Percentiles rank a stretch among this genome's conserved stretches.
Evolutionary conservation across 2,797 vertebrate species (phyloP).

Genomic region (Sebastiscus tertius): DNA sequence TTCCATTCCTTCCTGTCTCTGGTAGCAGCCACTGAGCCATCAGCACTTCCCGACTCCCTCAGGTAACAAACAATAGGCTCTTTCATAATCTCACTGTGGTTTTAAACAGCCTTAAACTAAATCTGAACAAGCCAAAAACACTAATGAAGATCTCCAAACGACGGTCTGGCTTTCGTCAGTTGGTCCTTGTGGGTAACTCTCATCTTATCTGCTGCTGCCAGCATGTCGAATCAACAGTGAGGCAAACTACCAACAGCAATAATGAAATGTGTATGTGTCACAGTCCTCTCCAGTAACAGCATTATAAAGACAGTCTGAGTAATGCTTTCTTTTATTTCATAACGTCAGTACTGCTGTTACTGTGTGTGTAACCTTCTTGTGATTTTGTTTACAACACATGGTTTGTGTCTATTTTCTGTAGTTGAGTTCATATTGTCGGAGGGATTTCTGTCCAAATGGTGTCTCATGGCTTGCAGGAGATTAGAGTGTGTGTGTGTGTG

Average conservation of each 20-base stretch:
- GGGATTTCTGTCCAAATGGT: not conserved
- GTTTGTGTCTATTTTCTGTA: not conserved
- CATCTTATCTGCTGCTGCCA: not conserved
- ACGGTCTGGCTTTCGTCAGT: not conserved
- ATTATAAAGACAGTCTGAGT: not conserved
- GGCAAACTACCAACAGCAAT: not conserved
- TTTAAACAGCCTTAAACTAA: not conserved
- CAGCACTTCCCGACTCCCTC: slow-evolving; percentile 86
- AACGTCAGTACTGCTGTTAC: not conserved
- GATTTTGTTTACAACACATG: not conserved
- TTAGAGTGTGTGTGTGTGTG: not conserved
- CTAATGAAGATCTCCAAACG: not conserved
- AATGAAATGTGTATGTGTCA: not conserved
- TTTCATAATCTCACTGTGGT: not conserved
- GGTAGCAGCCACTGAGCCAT: slow-evolving; percentile 78
- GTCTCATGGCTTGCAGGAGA: not conserved
- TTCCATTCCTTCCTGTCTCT: slow-evolving; percentile 89
- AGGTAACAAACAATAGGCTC: slow-evolving; percentile 78
- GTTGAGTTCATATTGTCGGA: not conserved
- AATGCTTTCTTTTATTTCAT: not conserved
- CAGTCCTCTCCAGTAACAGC: not conserved
- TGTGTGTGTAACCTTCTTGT: not conserved
- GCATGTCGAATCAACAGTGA: not conserved
- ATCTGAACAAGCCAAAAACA: not conserved
- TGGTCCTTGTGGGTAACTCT: not conserved